A percentile compares a stretch with the other conserved stretches of the same genome.
Evolutionary conservation across 2,113 vertebrate genomes (phyloP).

Genomic region (Lonchura striata): DNA sequence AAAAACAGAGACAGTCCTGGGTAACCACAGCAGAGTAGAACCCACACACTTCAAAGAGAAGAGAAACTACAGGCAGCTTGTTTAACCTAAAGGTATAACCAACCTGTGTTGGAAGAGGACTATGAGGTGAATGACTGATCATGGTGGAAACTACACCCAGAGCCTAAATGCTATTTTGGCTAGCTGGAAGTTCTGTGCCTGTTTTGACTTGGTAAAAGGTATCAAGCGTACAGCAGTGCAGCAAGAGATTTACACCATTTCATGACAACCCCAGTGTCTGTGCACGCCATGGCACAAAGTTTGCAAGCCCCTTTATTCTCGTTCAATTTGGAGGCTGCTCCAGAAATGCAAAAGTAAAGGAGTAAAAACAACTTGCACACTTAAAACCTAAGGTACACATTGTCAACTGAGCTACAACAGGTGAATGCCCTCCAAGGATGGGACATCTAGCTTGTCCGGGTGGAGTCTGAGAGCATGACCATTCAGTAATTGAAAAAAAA

Average conservation of each 20-base stretch:
- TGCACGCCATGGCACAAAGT: background rate
- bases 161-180: background rate
- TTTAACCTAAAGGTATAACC: conserved; percentile 14
- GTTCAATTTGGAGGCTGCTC: conserved; percentile 19
- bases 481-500: background rate
- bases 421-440: background rate
- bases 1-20: conserved; percentile 50
- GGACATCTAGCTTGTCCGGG: background rate
- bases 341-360: background rate
- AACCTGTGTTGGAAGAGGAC: conserved; percentile 6
- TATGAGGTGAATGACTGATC: background rate
- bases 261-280: background rate
- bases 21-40: conserved; percentile 28
- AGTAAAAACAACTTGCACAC: conserved; percentile 5
- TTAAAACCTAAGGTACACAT: conserved; percentile 22
- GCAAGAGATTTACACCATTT: background rate
- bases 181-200: conserved; percentile 52
- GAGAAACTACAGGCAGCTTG: conserved; percentile 49
- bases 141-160: background rate
- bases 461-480: background rate
- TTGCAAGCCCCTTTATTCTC: background rate
- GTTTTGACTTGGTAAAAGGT: conserved; percentile 75
- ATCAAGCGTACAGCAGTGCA: conserved; percentile 25
- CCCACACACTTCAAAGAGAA: conserved; percentile 40
- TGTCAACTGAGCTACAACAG: background rate